Evolutionary conservation across 2,797 vertebrate genomes (phyloP).

Genomic region (Gouania willdenowi): DNA sequence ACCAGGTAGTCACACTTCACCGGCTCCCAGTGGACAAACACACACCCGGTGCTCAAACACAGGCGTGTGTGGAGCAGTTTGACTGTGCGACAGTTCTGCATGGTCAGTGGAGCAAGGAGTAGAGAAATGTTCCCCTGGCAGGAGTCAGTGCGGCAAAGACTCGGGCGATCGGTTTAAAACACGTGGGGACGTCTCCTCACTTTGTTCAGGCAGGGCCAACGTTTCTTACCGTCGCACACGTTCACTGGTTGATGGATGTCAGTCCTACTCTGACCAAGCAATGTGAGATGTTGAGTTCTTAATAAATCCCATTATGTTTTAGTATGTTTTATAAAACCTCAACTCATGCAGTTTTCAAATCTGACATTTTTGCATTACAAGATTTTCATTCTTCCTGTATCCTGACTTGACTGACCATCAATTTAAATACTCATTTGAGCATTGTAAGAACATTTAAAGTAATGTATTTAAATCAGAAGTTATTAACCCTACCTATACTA

Average conservation of each 20-base stretch:
- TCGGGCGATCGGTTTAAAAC: slow-evolving; percentile 49
- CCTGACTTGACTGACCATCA: no score
- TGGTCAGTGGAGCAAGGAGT: slow-evolving; percentile 58
- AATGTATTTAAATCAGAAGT: no score
- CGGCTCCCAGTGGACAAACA: slow-evolving; percentile 45
- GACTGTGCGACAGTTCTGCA: slow-evolving; percentile 51
- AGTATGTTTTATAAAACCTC: no score
- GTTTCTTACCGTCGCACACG: slow-evolving; percentile 22
- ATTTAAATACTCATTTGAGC: no score
- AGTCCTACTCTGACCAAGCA: slow-evolving; percentile 11
- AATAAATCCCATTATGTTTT: no score
- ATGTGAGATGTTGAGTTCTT: no score
- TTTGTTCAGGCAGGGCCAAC: slow-evolving; percentile 43
- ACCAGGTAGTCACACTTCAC: slow-evolving; percentile 58
- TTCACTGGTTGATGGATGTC: slow-evolving; percentile 12
- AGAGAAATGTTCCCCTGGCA: slow-evolving; percentile 56
- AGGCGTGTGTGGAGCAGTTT: slow-evolving; percentile 21
- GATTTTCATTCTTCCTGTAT: no score
- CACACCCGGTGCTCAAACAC: slow-evolving; percentile 20
- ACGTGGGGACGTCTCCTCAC: slow-evolving; percentile 50
- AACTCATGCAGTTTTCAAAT: no score
- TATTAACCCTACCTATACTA: no score
- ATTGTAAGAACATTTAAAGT: no score
- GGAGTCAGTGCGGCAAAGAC: slow-evolving; percentile 44
- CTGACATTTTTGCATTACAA: no score